Percentiles rank a stretch among this genome's conserved stretches.
Evolutionary conservation across 2,113 vertebrate species (phyloP).

Genomic region (pig (Sus scrofa)): DNA sequence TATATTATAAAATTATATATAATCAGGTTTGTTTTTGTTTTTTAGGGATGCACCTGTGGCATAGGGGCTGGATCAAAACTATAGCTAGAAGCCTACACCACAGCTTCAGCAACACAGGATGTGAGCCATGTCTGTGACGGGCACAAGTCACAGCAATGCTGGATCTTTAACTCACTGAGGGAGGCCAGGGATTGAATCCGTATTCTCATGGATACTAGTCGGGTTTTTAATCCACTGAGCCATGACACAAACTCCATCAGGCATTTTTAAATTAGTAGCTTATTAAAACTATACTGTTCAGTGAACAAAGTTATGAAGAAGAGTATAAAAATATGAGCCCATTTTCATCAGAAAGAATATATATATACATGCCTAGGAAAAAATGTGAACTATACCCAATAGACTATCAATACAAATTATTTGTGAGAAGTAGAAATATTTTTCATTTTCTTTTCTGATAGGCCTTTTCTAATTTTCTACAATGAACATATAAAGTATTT

Average conservation of each 20-base stretch:
- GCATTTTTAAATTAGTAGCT: conserved; percentile 34
- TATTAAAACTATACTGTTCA: conserved; percentile 49
- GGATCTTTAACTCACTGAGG: too few species aligned
- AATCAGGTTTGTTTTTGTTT: background rate
- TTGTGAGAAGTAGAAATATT: background rate
- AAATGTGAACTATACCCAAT: background rate
- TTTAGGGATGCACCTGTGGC: too few species aligned
- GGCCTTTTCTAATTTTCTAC: conserved; percentile 44
- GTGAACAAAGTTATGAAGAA: conserved; percentile 12
- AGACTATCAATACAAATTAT: conserved; percentile 37
- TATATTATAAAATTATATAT: background rate
- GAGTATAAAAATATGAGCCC: background rate
- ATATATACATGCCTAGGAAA: background rate
- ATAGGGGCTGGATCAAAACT: too few species aligned
- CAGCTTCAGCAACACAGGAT: too few species aligned
- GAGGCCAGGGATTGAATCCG: too few species aligned
- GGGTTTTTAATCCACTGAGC: too few species aligned
- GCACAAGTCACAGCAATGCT: too few species aligned
- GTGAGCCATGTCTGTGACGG: too few species aligned
- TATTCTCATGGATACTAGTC: too few species aligned
- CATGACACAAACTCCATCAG: background rate
- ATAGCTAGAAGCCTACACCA: too few species aligned
- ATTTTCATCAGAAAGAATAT: conserved; percentile 44
- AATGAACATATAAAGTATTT: background rate
- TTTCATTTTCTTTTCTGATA: conserved; percentile 48